A percentile compares a stretch with the other conserved stretches of the same genome.
Conservation (phyloP, 2,113 vertebrate species). For the Ellobius talpinus region DNA sequence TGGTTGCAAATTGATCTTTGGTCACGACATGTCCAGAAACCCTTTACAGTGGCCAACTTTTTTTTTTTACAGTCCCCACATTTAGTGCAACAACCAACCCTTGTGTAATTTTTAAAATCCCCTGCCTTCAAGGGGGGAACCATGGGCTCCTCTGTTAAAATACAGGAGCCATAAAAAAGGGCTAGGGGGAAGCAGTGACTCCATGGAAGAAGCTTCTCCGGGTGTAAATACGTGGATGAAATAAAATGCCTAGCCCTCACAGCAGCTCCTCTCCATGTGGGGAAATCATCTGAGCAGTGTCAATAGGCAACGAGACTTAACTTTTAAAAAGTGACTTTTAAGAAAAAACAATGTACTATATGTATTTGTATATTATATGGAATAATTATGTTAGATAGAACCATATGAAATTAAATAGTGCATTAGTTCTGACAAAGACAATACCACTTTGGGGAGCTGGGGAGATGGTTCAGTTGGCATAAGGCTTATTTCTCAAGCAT, state of each 20-base stretch:
- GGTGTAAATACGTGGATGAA: background rate
- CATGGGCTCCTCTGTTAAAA: background rate
- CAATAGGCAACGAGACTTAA: background rate
- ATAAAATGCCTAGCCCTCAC: background rate
- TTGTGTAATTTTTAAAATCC: background rate
- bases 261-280: background rate
- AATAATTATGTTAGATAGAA: background rate
- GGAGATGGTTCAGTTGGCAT: background rate
- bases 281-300: background rate
- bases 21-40: background rate
- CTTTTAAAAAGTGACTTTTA: background rate
- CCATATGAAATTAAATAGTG: background rate
- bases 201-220: background rate
- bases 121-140: background rate
- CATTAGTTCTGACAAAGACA: background rate
- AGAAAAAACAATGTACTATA: background rate
- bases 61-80: background rate
- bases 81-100: background rate
- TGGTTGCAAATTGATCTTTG: background rate
- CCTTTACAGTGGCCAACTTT: too few species aligned
- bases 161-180: background rate
- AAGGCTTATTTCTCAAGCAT: background rate
- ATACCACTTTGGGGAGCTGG: background rate
- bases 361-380: background rate
- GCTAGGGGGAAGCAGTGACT: background rate